These are phyloP conservation scores for Daphoenositta chrysoptera DNA, from an alignment of 2,113 vertebrate genomes.

Conservation along the genomic window DNA sequence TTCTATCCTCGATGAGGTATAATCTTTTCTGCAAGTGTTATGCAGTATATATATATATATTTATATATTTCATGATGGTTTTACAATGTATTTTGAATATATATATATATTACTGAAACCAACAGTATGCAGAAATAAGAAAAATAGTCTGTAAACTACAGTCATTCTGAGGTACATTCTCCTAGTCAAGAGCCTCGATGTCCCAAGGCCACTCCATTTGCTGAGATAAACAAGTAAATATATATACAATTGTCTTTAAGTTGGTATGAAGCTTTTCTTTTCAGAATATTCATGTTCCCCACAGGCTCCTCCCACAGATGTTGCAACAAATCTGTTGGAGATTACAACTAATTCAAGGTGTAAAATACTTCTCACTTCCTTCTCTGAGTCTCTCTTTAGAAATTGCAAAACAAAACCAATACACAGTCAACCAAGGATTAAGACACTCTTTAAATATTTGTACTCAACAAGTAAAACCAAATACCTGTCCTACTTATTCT, in stretches of 20 bases:
- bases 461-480: neutral
- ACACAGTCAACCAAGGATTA: constrained; percentile 22
- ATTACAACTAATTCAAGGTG: constrained; percentile 41
- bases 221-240: constrained; percentile 47
- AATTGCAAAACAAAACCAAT: constrained; percentile 59
- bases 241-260: constrained; percentile 21
- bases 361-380: constrained; percentile 65
- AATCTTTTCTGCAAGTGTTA: neutral
- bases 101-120: neutral
- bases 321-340: constrained; percentile 31
- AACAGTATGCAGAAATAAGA: neutral
- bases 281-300: constrained; percentile 17
- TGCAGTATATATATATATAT: neutral
- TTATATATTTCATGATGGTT: neutral
- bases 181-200: neutral
- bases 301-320: constrained; percentile 33
- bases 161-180: constrained; percentile 36
- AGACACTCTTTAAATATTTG: constrained; percentile 4
- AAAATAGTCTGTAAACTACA: neutral
- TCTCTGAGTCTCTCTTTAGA: constrained; percentile 54
- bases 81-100: neutral
- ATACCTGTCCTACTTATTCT: neutral
- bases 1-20: rapidly evolving
- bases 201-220: constrained; percentile 28
- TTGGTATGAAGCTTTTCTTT: constrained; percentile 37